Base-by-base conservation (phyloP, 2,888 invertebrate genomes). In the Linnaemya tessellans region DNA sequence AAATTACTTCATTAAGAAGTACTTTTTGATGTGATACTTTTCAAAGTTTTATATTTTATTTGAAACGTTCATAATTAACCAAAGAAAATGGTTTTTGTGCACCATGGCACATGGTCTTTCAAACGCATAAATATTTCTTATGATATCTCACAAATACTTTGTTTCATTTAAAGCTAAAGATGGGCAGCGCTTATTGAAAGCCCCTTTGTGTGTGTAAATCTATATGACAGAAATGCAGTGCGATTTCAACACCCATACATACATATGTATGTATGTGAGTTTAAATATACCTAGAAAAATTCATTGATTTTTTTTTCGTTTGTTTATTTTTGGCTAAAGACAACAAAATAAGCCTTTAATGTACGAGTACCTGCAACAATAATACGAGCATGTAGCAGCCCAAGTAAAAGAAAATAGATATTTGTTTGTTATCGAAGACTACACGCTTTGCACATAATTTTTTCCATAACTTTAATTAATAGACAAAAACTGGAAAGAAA, bases 221-320 rank as follows among this genome's bases (percentile, higher is more conserved):
- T 38, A 9, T 38, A 38, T 38, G 38, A 38, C 8, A 1, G 38
- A 38, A 38, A 38, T 38, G 38, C 38, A 38, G 38, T 38, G 38
- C 10, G 38, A 10, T 38, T 38, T 43, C 15, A 46, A n/a, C n/a
- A n/a, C n/a, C 15, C 43, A 10, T 43, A 13, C 13, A 15, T 43
- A 13, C 2, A 15, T 13, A 43, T 15, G 4, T 43, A 43, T 15
- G 1, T 15, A 43, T 30, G 15, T 38, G 7, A 5, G 38, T 4
- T 43, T 18, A 49, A 1, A 41, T 25, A 49, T 18, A 49, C 18
- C 18, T 18, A 49, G 5, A 41, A 25, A 60, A 43, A 54, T 30
- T 11, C 65, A 80, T 71, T 71, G 80, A 80, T 80, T 71, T 71
- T 71, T 56, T 49, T 49, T n/a, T n/a, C n/a, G n/a, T n/a, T n/a